Evolutionary conservation across 2,888 invertebrate species (phyloP).

Genomic region (Strigamia transsilvanica): DNA sequence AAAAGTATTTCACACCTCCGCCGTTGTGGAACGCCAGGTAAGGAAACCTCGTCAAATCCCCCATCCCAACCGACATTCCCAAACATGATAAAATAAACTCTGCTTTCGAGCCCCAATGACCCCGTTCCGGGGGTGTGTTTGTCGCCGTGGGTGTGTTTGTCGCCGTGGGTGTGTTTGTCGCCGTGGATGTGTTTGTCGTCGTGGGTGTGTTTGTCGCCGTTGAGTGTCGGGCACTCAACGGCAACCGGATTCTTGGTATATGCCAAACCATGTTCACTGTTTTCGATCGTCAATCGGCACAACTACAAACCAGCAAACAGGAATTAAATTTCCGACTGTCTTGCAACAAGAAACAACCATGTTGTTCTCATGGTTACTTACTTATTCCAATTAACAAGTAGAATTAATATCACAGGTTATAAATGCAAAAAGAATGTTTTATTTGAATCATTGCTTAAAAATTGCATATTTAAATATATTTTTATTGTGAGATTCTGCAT

Average conservation of each 20-base stretch:
- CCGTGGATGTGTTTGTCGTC: neutral
- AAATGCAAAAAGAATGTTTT: too few species aligned
- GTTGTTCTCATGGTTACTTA: neutral
- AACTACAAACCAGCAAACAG: too few species aligned
- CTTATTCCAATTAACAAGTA: too few species aligned
- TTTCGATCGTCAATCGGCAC: neutral
- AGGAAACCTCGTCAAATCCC: slow-evolving; percentile 22
- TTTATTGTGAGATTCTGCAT: too few species aligned
- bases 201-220: neutral
- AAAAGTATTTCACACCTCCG: neutral
- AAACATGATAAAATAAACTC: slow-evolving; percentile 20
- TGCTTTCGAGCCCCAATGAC: neutral
- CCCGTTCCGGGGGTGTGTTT: neutral
- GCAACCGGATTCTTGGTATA: neutral
- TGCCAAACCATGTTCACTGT: neutral
- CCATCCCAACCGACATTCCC: slow-evolving; percentile 33
- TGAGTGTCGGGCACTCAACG: neutral
- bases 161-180: neutral
- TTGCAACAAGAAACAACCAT: neutral
- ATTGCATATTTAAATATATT: too few species aligned
- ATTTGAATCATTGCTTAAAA: too few species aligned
- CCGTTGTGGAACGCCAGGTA: slow-evolving; percentile 12
- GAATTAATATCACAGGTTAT: too few species aligned
- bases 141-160: neutral
- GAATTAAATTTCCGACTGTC: too few species aligned